A percentile compares a stretch with the other conserved stretches of the same genome.
Conservation (phyloP, 2,888 invertebrate species). For the Plebejus melissa region DNA sequence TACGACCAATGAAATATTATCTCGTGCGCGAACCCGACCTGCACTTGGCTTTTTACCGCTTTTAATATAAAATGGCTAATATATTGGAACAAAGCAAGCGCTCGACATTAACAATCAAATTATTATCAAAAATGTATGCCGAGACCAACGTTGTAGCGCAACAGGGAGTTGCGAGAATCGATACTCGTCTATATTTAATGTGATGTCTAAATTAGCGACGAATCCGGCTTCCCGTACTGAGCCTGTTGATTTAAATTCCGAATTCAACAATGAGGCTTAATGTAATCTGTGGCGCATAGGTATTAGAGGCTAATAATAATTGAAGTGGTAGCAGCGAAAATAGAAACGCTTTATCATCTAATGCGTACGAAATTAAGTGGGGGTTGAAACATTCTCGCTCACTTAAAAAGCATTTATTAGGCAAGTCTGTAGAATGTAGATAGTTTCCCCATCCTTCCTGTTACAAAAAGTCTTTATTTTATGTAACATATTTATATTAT, state of each 20-base stretch:
- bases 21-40: too few species aligned
- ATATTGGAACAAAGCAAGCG: background rate
- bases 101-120: background rate
- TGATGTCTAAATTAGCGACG: background rate
- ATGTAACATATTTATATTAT: too few species aligned
- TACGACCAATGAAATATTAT: too few species aligned
- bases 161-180: background rate
- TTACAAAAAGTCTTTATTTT: too few species aligned
- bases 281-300: background rate
- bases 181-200: conserved; percentile 1
- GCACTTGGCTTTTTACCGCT: background rate
- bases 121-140: background rate
- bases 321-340: background rate
- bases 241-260: background rate
- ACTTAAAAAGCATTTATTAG: background rate
- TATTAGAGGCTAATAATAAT: background rate
- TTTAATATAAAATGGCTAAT: background rate
- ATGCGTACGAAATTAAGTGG: background rate
- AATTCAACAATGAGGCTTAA: background rate
- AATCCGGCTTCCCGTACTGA: background rate
- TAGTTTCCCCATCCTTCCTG: too few species aligned
- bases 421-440: too few species aligned
- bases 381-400: background rate
- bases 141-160: background rate
- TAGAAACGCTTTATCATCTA: background rate